Percentiles rank a stretch among this genome's conserved stretches.
phyloP scores from a whole-genome alignment of 2,113 vertebrate species.

The Oreochromis spilurus region DNA sequence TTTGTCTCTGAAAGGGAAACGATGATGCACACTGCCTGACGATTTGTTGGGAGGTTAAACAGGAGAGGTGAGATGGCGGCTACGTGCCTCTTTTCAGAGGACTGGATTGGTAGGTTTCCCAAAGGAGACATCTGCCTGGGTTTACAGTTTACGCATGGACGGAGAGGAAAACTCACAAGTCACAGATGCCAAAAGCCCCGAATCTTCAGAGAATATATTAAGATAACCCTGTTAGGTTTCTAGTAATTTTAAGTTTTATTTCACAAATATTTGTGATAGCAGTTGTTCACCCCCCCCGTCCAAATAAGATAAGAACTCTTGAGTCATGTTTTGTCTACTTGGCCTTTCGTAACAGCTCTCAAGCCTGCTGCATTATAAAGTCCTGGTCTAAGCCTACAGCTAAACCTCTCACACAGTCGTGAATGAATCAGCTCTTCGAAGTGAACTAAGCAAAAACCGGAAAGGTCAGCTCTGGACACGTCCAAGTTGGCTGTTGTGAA shows the following conservation, averaged over 20 bases:
- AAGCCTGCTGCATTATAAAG: background rate
- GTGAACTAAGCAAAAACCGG: background rate
- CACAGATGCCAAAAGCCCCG: background rate
- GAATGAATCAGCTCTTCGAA: constrained; percentile 31
- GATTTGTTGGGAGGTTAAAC: constrained; percentile 1
- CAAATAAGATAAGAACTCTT: background rate
- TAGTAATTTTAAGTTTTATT: background rate
- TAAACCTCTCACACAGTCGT: background rate
- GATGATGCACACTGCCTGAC: background rate
- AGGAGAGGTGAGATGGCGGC: background rate
- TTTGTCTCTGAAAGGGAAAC: background rate
- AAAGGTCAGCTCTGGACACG: constrained; percentile 1
- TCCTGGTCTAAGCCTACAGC: background rate
- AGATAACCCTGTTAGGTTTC: background rate
- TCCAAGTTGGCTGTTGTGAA: background rate
- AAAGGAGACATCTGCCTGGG: background rate
- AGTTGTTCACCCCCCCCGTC: fast-evolving
- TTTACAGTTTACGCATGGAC: background rate
- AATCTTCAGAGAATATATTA: background rate
- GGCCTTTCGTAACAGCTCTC: background rate
- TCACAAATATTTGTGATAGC: background rate
- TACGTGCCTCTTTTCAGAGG: background rate
- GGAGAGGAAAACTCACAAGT: background rate
- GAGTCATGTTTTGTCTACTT: background rate
- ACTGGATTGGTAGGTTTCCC: background rate